These are phyloP conservation scores for Drosophila funebris DNA, from an alignment of 1,140 invertebrate genomes.

Conservation along the genomic window DNA sequence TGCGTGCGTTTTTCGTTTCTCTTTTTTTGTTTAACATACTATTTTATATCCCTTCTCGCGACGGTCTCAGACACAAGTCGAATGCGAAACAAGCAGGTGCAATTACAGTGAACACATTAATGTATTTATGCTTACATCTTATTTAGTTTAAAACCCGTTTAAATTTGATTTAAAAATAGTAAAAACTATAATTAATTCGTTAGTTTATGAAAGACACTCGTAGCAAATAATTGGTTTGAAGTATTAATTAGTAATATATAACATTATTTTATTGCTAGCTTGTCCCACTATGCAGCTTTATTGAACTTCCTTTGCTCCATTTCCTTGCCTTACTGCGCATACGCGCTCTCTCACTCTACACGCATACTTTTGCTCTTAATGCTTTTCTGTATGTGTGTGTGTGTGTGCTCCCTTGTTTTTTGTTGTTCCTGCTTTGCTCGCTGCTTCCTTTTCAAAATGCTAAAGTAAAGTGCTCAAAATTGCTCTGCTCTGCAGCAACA, in stretches of 20 bases:
- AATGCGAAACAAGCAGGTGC: constrained; percentile 35
- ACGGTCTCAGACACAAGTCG: background rate
- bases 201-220: too few species aligned
- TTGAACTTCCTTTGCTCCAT: constrained; percentile 45
- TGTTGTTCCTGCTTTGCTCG: constrained; percentile 57
- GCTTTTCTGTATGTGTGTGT: constrained; percentile 16
- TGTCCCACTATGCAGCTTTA: constrained; percentile 32
- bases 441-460: constrained; percentile 55
- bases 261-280: background rate
- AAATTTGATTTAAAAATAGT: background rate
- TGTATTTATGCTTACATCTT: background rate
- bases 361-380: background rate
- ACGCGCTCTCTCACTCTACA: constrained; percentile 22
- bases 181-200: too few species aligned
- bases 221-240: too few species aligned
- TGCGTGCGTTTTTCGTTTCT: background rate
- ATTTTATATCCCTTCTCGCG: background rate
- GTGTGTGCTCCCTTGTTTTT: constrained; percentile 49
- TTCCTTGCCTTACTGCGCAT: constrained; percentile 38
- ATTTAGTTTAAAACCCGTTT: background rate
- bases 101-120: constrained; percentile 11
- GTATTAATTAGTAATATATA: background rate
- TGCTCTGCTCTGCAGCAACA: constrained; percentile 35
- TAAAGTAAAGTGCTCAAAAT: constrained; percentile 64
- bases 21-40: constrained; percentile 13